phyloP scores from a whole-genome alignment of 92 coral and sea anemone genomes.

The Phenganax stokvisi region DNA sequence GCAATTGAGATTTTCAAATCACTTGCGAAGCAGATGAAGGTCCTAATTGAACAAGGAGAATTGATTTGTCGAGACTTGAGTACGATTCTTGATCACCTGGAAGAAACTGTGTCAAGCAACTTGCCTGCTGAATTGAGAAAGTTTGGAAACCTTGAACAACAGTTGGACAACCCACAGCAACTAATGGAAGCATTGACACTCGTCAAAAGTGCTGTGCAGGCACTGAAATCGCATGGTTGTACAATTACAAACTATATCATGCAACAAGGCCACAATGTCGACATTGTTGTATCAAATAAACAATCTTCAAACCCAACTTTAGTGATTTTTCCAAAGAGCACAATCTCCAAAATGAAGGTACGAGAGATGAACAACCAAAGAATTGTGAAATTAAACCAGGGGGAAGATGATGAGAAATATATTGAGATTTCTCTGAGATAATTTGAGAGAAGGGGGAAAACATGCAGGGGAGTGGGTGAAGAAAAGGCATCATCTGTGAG shows the following conservation, averaged over 20 bases:
- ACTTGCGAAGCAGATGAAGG: constrained; percentile 69
- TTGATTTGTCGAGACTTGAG: constrained; percentile 64
- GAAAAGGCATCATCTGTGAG: too few species aligned
- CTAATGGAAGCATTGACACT: constrained; percentile 83
- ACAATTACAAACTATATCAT: constrained; percentile 79
- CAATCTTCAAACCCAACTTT: constrained; percentile 74
- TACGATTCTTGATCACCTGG: constrained; percentile 58
- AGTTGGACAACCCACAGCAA: constrained; percentile 76
- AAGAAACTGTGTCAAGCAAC: constrained; percentile 50
- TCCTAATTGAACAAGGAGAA: constrained; percentile 61
- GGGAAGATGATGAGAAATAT: constrained; percentile 39
- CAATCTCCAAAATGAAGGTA: constrained; percentile 50
- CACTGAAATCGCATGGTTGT: constrained; percentile 57
- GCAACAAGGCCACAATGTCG: constrained; percentile 92
- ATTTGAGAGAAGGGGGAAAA: not conserved
- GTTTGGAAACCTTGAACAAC: constrained; percentile 34
- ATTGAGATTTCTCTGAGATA: constrained; percentile 35
- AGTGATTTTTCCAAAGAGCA: constrained; percentile 76
- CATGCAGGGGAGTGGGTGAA: not conserved
- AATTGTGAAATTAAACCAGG: constrained; percentile 9
- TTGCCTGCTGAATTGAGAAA: constrained; percentile 50
- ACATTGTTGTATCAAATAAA: constrained; percentile 66
- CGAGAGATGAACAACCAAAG: constrained; percentile 24
- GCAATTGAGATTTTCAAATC: constrained; percentile 65
- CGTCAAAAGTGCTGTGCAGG: constrained; percentile 67